Conservation (phyloP, 2,888 invertebrate species). For the Latrodectus elegans region DNA sequence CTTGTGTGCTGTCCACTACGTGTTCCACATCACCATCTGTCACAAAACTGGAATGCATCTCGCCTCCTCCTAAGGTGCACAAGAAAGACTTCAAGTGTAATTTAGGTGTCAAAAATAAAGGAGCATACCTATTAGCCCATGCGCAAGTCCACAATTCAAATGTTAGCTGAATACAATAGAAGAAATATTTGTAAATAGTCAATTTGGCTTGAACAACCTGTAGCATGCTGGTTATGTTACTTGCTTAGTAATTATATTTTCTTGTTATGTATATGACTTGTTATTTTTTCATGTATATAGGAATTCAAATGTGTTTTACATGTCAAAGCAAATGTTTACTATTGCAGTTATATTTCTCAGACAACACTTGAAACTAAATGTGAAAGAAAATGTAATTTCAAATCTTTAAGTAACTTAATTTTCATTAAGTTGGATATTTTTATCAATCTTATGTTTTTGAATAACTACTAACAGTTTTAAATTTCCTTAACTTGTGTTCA, state of each 20-base stretch:
- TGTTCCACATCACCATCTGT: constrained; percentile 54
- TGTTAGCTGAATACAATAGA: constrained; percentile 14
- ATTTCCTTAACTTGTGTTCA: too few species aligned
- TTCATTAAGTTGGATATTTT: too few species aligned
- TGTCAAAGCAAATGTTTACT: not conserved
- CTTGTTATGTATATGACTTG: not conserved
- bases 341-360: constrained; percentile 12
- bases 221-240: constrained; percentile 65
- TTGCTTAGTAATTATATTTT: not conserved
- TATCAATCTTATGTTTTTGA: too few species aligned
- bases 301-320: not conserved
- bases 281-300: constrained; percentile 3
- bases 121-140: constrained; percentile 42
- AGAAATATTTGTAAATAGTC: not conserved
- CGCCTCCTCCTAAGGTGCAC: constrained; percentile 14
- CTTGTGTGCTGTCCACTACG: constrained; percentile 53
- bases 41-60: constrained; percentile 37
- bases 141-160: constrained; percentile 57
- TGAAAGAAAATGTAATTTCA: too few species aligned
- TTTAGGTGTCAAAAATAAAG: constrained; percentile 20
- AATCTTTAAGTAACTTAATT: too few species aligned
- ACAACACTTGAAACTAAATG: too few species aligned
- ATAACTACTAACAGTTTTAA: too few species aligned
- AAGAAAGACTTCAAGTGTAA: constrained; percentile 16
- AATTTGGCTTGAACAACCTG: not conserved